Evolutionary conservation across 2,113 vertebrate species (phyloP), one percentile per base, ranked within the genome.

Genomic region (Rousettus leschenaultii): DNA sequence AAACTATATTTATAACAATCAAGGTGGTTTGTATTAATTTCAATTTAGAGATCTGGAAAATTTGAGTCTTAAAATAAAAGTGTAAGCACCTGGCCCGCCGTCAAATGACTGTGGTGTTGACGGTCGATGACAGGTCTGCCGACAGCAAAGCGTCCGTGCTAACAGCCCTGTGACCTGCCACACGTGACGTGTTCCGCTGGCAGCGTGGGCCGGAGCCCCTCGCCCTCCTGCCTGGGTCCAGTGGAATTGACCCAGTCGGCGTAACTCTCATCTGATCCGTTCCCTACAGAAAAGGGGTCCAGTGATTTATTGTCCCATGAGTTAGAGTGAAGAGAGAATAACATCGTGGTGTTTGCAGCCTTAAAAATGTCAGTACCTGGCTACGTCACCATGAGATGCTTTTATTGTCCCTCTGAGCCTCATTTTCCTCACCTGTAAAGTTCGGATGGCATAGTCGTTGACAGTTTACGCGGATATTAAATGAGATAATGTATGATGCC

Each of bases 141-240:
- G 14, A 28, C 30, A 8, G 26, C 45, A 16, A 10, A 66, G 38
- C 12, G 0, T 3, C 0, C 1, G 28, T n/a, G 12, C 22, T 4
- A 6, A 2, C 18, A 1, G 1, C 30, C 2, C 21, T 1, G 1
- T 5, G 53, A 21, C 8, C 5, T 22, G n/a, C 48, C 4, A 0
- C 38, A 10, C 14, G 1, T 0, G 9, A 2, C 0, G 1, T 6
- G 12, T 6, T 7, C 86, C 35, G 0, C 24, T 24, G 15, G 15
- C 19, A 53, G 28, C 16, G 0, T 0, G 5, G 33, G 71, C 45
- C 4, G 14, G 3, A 18, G 12, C 28, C 0, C 0, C 68, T 22
- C 2, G 0, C 10, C 0, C 35, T n/a, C 33, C 15, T 35, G 35
- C 45, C 38, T 14, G 26, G 18, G 10, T 2, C 38, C 68, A 24